A percentile compares a stretch with the other conserved stretches of the same genome.
These are phyloP conservation scores for Chromis chromis DNA, from an alignment of 2,797 vertebrate species.

Conservation along the genomic window DNA sequence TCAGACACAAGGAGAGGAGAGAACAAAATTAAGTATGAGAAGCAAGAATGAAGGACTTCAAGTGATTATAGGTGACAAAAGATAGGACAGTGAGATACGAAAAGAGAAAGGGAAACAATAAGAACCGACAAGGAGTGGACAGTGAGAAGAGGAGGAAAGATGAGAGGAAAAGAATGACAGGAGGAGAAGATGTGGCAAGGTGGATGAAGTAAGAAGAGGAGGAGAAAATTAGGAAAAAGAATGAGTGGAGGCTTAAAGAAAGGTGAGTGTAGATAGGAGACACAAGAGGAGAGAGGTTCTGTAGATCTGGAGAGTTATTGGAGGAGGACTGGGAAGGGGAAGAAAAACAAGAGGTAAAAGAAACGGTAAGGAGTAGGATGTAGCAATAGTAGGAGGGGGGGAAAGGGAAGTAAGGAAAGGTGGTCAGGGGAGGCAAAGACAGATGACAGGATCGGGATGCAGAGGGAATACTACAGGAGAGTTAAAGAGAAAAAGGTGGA, in stretches of 20 bases:
- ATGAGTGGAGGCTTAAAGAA: background rate
- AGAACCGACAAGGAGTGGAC: background rate
- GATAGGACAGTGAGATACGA: conserved; percentile 2
- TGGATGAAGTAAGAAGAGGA: background rate
- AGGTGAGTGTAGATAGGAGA: background rate
- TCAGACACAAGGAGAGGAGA: background rate
- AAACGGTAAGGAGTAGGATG: background rate
- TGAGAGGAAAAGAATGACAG: background rate
- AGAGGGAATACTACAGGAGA: background rate
- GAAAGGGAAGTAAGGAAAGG: background rate
- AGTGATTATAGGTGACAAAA: background rate
- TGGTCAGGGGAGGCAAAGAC: background rate
- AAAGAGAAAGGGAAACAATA: conserved; percentile 2
- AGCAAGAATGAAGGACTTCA: background rate
- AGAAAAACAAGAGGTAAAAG: background rate
- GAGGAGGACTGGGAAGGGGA: background rate
- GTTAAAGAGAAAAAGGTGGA: background rate
- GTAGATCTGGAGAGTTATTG: background rate
- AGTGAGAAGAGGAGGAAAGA: conserved; percentile 6
- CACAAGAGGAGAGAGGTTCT: background rate
- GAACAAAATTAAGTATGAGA: background rate
- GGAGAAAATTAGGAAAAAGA: background rate
- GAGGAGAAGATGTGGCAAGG: background rate
- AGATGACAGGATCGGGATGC: background rate
- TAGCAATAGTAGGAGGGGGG: background rate